Base-by-base conservation (phyloP, 2,888 invertebrate species). In the Ornithoptera alexandrae region DNA sequence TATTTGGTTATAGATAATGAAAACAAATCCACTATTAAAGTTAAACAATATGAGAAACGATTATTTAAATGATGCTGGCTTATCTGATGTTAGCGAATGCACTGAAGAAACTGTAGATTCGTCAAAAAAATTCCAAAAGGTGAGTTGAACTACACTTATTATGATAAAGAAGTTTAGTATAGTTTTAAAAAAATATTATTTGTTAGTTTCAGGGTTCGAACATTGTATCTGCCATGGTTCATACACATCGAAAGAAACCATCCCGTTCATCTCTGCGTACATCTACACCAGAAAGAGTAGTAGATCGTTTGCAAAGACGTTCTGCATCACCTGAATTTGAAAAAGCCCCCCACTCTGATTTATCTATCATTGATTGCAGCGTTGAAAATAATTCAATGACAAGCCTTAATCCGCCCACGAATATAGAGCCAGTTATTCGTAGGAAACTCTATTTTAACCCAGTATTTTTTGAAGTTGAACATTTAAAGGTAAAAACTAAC, bases 371-470 rank as follows among this genome's bases (percentile, higher is more conserved):
- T 12, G 91, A 93, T 73, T 92, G 88, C 68, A 84, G 84, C 70
- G 71, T 86, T 22, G 88, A 92, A 72, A 82, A 81, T 71, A 82
- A 84, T 74, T 75, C 77, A 61, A 74, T 76, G 12, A 73, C 78
- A 30, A 79, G 78, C 62, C 79, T 83, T 69, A 69, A 84, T 89
- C 73, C 85, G 90, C 71, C 89, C 81, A 81, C 86, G 39, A 84
- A 85, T 73, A 88, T 87, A 24, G 90, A 90, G 71, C 83, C 84
- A 62, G 81, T 81, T 0, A 94, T 95, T 10, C 93, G 97, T 71
- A 94, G 95, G 77, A 97, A 97, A 80, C 89, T 97, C 5, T 97
- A 97, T 82, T 97, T 97, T 80, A 97, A 97, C 87, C 97, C 97
- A 0, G 97, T 97, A 0, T 98, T 97, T 84, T 97, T 98, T 80